Evolutionary conservation across 53 echinoderm and acorn worm genomes (phyloP).

Genomic region (Zoroaster sp.): DNA sequence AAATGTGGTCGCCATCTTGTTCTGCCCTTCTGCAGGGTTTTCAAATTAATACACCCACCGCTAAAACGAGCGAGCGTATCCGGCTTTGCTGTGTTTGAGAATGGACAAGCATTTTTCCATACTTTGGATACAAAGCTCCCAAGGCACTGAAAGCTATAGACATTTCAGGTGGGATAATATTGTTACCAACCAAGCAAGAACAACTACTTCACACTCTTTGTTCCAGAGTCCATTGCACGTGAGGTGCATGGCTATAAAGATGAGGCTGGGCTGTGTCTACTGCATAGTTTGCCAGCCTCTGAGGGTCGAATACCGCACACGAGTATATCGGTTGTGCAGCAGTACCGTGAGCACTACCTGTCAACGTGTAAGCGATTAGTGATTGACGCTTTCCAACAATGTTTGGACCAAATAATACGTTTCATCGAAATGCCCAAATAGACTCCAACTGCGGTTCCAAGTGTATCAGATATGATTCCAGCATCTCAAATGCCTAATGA

Average conservation of each 20-base stretch:
- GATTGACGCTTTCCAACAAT: constrained; percentile 66
- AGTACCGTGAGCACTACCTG: constrained; percentile 84
- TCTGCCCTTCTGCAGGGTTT: constrained; percentile 77
- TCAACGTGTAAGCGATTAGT: constrained; percentile 83
- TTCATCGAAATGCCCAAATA: constrained; percentile 87
- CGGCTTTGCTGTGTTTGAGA: constrained; percentile 74
- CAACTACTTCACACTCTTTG: constrained; percentile 79
- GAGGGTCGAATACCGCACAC: constrained; percentile 80
- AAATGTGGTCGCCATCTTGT: constrained; percentile 83
- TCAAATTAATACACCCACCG: constrained; percentile 81
- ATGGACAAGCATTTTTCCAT: constrained; percentile 79
- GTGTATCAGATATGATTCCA: constrained; percentile 68
- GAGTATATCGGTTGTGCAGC: constrained; percentile 83
- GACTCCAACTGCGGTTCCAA: constrained; percentile 73
- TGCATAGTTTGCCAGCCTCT: constrained; percentile 83
- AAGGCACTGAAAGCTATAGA: constrained; percentile 88
- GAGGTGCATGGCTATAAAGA: constrained; percentile 85
- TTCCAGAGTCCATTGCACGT: constrained; percentile 79
- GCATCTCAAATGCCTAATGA: constrained; percentile 89
- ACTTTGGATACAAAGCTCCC: constrained; percentile 79
- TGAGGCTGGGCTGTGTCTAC: constrained; percentile 90
- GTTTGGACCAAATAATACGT: constrained; percentile 79
- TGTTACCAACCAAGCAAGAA: constrained; percentile 78
- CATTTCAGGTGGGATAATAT: constrained; percentile 75
- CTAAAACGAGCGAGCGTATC: constrained; percentile 93